Percentiles rank a stretch among this genome's conserved stretches.
Conservation (phyloP, 2,797 vertebrate genomes). For the Eptatretus atami region DNA sequence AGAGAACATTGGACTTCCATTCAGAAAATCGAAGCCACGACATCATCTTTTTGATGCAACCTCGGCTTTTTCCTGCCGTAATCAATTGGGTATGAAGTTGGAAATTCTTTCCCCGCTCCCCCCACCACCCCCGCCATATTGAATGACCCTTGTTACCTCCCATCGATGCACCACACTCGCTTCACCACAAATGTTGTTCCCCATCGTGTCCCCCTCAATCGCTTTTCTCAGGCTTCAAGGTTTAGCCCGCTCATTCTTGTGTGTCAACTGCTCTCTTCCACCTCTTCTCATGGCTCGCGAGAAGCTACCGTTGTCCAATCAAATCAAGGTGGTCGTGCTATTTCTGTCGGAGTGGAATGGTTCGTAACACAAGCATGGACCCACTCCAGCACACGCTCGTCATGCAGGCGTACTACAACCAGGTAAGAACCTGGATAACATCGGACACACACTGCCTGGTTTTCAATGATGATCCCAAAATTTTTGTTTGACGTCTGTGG, state of each 20-base stretch:
- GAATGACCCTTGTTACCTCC: background rate
- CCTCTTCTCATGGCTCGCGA: slow-evolving; percentile 2
- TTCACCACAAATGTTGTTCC: slow-evolving; percentile 2
- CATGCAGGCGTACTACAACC: background rate
- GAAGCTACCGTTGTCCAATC: background rate
- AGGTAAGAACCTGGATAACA: background rate
- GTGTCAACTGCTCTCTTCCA: background rate
- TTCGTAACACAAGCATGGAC: slow-evolving; percentile 1
- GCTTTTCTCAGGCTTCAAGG: slow-evolving; percentile 39
- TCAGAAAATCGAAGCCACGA: no score
- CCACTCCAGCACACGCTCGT: background rate
- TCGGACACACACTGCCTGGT: background rate
- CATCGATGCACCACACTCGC: background rate
- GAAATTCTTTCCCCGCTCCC: slow-evolving; percentile 13
- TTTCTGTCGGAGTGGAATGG: background rate
- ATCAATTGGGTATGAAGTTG: no score
- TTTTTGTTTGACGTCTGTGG: background rate
- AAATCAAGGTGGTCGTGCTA: background rate
- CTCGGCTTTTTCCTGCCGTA: no score
- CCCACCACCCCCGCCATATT: slow-evolving; percentile 9
- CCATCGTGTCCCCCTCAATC: slow-evolving; percentile 24
- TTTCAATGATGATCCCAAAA: background rate
- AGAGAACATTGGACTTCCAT: no score
- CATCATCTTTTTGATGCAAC: no score
- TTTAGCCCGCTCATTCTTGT: no score